Percentiles rank a stretch among this genome's conserved stretches.
These are phyloP conservation scores for Fistularia tabacaria DNA, from an alignment of 2,797 vertebrate genomes.

Conservation along the genomic window DNA sequence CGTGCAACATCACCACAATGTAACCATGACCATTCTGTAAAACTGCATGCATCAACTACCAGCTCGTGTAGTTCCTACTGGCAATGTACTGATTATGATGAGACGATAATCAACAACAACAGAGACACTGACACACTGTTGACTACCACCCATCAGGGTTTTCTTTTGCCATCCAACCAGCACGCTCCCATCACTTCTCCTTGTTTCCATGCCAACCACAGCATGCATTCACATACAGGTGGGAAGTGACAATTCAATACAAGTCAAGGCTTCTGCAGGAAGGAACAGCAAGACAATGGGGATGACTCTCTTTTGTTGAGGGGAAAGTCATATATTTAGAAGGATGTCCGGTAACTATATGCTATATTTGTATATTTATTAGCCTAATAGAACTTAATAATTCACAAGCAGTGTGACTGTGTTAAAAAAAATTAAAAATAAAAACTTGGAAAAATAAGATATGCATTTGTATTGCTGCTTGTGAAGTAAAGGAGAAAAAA, in stretches of 20 bases:
- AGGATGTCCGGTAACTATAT: no score
- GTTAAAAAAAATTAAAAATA: no score
- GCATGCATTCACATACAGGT: constrained; percentile 21
- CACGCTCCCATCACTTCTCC: constrained; percentile 11
- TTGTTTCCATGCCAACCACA: constrained; percentile 48
- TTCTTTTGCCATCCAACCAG: constrained; percentile 18
- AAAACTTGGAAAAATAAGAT: no score
- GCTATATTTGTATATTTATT: no score
- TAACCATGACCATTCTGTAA: no score
- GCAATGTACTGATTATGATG: not conserved
- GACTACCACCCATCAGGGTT: constrained; percentile 2
- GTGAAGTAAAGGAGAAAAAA: no score
- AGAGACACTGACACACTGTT: not conserved
- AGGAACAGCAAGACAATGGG: constrained; percentile 3
- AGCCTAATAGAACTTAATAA: no score
- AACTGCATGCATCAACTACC: no score
- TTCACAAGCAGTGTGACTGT: no score
- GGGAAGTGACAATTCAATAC: constrained; percentile 11
- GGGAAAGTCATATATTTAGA: no score
- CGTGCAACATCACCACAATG: no score
- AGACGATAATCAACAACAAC: not conserved
- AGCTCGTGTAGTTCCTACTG: not conserved
- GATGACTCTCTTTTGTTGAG: not conserved
- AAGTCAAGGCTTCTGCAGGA: constrained; percentile 16
- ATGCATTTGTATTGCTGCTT: no score